These are phyloP conservation scores for Callinectes sapidus DNA, from an alignment of 2,888 invertebrate species.

Conservation along the genomic window DNA sequence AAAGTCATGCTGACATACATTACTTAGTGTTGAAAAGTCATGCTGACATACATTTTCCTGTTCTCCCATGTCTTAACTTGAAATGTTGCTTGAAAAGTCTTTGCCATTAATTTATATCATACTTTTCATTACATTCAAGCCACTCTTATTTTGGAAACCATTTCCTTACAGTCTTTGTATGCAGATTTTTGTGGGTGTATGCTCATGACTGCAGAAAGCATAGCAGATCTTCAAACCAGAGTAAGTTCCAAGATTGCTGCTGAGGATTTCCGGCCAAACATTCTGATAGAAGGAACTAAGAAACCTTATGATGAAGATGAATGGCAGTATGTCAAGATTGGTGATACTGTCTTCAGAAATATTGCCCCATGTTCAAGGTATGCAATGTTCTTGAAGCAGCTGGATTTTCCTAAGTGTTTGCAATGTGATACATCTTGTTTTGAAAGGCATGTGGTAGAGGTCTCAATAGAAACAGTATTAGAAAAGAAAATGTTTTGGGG, in stretches of 20 bases:
- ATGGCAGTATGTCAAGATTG: constrained; percentile 85
- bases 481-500: too few relatives aligned
- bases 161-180: constrained; percentile 74
- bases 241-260: constrained; percentile 78
- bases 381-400: constrained; percentile 32
- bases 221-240: constrained; percentile 82
- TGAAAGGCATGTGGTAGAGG: not conserved
- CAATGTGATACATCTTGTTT: not conserved
- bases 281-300: constrained; percentile 80
- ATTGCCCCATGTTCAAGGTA: constrained; percentile 83
- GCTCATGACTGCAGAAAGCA: constrained; percentile 82
- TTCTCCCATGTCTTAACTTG: not conserved
- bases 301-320: constrained; percentile 82
- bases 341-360: constrained; percentile 81
- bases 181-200: constrained; percentile 84
- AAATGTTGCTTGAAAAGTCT: not conserved
- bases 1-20: too few relatives aligned
- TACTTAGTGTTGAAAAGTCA: too few relatives aligned
- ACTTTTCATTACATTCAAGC: constrained; percentile 4
- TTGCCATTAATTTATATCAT: not conserved
- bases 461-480: not conserved
- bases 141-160: not conserved
- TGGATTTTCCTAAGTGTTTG: not conserved
- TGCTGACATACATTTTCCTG: too few relatives aligned
- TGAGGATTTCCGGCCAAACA: constrained; percentile 83